Conservation (phyloP, 2,113 vertebrate genomes). For the Athene noctua region DNA sequence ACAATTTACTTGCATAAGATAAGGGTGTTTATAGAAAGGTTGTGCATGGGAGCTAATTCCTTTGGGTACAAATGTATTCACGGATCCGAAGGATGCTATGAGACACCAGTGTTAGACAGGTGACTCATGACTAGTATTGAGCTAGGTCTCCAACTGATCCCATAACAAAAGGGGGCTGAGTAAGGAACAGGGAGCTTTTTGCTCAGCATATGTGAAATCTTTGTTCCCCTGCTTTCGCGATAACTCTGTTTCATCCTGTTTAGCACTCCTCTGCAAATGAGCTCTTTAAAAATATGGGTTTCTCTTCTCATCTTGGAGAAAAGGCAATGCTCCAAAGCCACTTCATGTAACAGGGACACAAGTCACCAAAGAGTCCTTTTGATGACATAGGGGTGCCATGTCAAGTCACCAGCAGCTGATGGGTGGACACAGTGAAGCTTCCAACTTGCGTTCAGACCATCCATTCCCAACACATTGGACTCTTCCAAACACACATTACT, state of each 20-base stretch:
- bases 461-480: not conserved
- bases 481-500: not conserved
- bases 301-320: not conserved
- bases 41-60: not conserved
- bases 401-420: not conserved
- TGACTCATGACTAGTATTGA: not conserved
- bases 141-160: not conserved
- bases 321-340: not conserved
- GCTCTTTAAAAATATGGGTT: not conserved
- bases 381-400: fast-evolving
- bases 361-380: not conserved
- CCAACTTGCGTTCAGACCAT: not conserved
- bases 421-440: not conserved
- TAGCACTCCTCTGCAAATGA: not conserved
- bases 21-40: not conserved
- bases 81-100: not conserved
- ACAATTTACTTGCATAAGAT: not conserved
- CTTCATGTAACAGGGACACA: not conserved
- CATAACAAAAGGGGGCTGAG: not conserved
- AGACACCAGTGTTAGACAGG: not conserved
- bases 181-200: not conserved
- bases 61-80: not conserved
- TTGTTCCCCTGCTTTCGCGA: not conserved
- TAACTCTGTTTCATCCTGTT: not conserved
- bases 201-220: not conserved